Conservation (phyloP, 2,113 vertebrate genomes). For the Neolamprologus hecqui region DNA sequence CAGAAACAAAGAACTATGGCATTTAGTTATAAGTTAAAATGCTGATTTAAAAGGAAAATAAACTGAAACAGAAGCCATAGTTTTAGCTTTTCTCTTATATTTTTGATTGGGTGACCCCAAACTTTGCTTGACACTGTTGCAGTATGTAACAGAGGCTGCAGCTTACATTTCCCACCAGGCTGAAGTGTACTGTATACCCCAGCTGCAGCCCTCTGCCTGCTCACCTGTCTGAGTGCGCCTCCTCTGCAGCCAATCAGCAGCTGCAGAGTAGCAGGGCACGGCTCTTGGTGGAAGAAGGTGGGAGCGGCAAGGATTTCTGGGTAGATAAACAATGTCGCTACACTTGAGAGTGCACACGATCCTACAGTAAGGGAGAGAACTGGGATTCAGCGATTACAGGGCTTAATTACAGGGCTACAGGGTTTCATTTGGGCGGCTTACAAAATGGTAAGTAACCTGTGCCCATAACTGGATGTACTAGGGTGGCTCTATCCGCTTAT, state of each 20-base stretch:
- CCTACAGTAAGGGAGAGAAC: background rate
- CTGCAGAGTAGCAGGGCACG: conserved; percentile 5
- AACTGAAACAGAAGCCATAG: background rate
- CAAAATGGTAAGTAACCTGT: conserved; percentile 53
- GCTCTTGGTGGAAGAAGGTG: background rate
- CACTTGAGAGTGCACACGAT: background rate
- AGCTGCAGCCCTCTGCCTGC: background rate
- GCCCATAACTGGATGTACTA: background rate
- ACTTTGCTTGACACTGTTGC: background rate
- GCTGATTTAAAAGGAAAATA: background rate
- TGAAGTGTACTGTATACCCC: background rate
- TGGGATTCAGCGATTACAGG: background rate
- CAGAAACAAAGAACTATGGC: background rate
- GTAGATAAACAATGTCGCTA: conserved; percentile 8
- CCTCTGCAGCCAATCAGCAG: conserved; percentile 18
- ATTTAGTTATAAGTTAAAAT: background rate
- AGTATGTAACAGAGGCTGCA: background rate
- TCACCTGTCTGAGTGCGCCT: background rate
- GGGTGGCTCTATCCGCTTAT: background rate
- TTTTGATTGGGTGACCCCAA: background rate
- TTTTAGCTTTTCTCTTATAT: background rate
- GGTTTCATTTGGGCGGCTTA: background rate
- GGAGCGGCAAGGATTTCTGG: conserved; percentile 1
- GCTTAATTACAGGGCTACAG: background rate
- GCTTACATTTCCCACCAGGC: background rate